Conservation (phyloP, 2,797 vertebrate genomes). For the Xiphorhynchus erythropygius region DNA sequence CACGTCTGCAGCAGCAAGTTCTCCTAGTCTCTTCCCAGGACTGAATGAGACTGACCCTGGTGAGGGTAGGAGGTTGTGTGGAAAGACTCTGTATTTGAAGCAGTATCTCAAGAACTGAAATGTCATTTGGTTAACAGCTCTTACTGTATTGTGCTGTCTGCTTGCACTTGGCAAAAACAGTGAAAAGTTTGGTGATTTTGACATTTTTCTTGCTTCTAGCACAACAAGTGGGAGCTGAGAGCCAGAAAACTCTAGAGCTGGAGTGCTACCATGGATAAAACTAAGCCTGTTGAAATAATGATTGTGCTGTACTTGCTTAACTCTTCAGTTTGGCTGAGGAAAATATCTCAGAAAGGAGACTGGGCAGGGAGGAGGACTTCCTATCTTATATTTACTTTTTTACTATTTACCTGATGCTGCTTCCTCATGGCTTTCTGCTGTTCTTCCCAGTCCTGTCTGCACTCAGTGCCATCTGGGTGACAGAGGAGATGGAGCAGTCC, state of each 20-base stretch:
- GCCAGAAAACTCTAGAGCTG: neutral
- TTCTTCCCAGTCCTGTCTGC: slow-evolving; percentile 72
- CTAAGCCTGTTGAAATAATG: neutral
- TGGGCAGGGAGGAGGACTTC: neutral
- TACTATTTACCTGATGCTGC: neutral
- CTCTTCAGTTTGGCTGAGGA: neutral
- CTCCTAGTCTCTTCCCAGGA: neutral
- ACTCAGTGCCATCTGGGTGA: slow-evolving; percentile 79
- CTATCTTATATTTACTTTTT: neutral
- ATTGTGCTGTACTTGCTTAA: neutral
- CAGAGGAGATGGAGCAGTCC: slow-evolving; percentile 84
- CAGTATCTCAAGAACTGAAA: neutral
- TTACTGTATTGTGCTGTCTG: neutral
- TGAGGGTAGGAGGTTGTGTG: neutral
- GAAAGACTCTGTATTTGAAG: neutral
- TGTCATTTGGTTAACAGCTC: neutral
- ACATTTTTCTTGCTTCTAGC: neutral
- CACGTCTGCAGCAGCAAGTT: neutral
- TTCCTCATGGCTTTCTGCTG: neutral
- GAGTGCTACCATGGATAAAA: neutral
- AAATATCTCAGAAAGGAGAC: neutral
- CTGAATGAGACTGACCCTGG: neutral
- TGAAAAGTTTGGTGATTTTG: neutral
- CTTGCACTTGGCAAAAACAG: neutral
- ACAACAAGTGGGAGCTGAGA: neutral